Evolutionary conservation across 2,888 invertebrate species (phyloP).

Genomic region (Heliconius sara): DNA sequence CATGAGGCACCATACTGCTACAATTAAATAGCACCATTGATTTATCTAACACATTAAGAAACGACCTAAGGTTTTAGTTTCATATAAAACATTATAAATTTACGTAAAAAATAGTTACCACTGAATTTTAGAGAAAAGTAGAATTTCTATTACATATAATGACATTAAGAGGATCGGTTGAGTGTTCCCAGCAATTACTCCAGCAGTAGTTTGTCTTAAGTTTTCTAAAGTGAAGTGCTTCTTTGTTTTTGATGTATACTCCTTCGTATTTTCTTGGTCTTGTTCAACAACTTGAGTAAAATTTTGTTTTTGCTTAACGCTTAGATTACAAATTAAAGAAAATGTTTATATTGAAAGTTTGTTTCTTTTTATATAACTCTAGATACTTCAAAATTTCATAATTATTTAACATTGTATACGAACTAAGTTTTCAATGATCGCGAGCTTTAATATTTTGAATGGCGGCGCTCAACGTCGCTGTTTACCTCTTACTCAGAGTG

Average conservation of each 20-base stretch:
- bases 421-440: not conserved
- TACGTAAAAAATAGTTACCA: not conserved
- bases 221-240: constrained; percentile 28
- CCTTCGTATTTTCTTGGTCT: constrained; percentile 6
- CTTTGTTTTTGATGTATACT: constrained; percentile 29
- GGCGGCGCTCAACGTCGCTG: not conserved
- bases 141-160: constrained; percentile 18
- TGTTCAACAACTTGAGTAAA: constrained; percentile 6
- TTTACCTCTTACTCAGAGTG: not conserved
- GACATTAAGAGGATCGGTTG: constrained; percentile 17
- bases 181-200: constrained; percentile 23
- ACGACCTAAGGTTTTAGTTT: no score
- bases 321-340: not conserved
- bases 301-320: not conserved
- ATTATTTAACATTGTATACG: not conserved
- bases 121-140: not conserved
- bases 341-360: not conserved
- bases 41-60: no score
- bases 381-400: not conserved
- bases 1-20: no score
- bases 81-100: not conserved
- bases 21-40: no score
- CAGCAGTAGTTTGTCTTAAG: constrained; percentile 25
- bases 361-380: not conserved
- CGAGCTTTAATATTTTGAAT: not conserved